A percentile compares a stretch with the other conserved stretches of the same genome.
phyloP scores from a whole-genome alignment of 2,113 vertebrate genomes.

The Actenoides lindsayi region DNA sequence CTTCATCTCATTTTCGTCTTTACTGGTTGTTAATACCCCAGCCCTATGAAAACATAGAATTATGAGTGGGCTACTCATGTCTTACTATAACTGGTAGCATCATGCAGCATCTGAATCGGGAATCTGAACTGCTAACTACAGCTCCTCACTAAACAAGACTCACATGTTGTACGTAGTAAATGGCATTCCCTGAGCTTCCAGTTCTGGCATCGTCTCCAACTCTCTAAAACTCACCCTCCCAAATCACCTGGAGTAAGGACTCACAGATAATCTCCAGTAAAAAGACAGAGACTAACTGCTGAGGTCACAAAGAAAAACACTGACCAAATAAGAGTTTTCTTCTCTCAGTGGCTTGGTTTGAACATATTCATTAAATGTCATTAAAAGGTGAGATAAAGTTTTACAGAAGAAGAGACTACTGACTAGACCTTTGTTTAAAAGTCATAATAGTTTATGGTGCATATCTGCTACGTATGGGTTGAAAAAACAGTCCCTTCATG shows the following conservation, averaged over 20 bases:
- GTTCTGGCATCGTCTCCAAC: background rate
- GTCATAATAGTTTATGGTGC: constrained; percentile 55
- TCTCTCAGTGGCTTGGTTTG: constrained; percentile 2
- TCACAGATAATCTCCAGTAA: background rate
- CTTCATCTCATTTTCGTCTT: constrained; percentile 45
- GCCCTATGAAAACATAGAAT: constrained; percentile 24
- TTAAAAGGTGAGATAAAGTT: constrained; percentile 61
- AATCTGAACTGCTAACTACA: constrained; percentile 46
- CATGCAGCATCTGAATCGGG: constrained; percentile 50
- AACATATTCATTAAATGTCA: constrained; percentile 61
- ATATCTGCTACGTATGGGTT: constrained; percentile 41
- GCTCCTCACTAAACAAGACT: constrained; percentile 47
- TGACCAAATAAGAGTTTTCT: background rate
- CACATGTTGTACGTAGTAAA: background rate
- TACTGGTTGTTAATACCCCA: constrained; percentile 32
- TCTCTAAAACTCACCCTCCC: constrained; percentile 22
- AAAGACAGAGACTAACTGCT: constrained; percentile 14
- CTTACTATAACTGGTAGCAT: constrained; percentile 34
- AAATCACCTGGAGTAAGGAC: background rate
- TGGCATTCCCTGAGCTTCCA: constrained; percentile 20
- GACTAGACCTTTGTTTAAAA: constrained; percentile 63
- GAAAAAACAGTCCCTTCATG: constrained; percentile 66
- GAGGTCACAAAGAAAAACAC: constrained; percentile 52
- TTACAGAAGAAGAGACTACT: constrained; percentile 49
- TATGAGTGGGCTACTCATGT: constrained; percentile 30